Percentiles rank a stretch among this genome's conserved stretches.
Conservation (phyloP, 1,140 invertebrate species). For the Phymorhynchus buccinoides region DNA sequence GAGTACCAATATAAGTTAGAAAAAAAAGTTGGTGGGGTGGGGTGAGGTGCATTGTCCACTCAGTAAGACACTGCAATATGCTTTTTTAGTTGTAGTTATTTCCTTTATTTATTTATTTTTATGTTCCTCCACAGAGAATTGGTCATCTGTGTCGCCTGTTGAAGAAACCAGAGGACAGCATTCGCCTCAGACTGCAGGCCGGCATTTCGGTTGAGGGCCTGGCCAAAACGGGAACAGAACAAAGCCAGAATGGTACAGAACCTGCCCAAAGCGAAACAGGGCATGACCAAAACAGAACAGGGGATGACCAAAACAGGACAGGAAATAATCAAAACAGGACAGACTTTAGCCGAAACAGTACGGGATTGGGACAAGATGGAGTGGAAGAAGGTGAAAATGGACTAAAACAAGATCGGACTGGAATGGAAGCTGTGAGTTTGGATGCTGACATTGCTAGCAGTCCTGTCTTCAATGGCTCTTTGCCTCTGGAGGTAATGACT, state of each 20-base stretch:
- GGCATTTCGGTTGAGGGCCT: conserved; percentile 65
- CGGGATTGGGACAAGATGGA: conserved; percentile 16
- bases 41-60: too few species aligned
- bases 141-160: conserved; percentile 66
- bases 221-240: conserved; percentile 12
- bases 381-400: not conserved
- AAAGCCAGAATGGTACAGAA: too few species aligned
- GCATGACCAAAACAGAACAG: not conserved
- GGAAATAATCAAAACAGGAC: too few species aligned
- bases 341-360: not conserved
- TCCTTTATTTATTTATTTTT: too few species aligned
- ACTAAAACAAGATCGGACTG: not conserved
- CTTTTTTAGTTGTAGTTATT: too few species aligned
- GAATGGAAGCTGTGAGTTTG: not conserved
- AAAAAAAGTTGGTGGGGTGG: too few species aligned
- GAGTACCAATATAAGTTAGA: too few species aligned
- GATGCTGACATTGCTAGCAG: not conserved
- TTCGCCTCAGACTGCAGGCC: conserved; percentile 67
- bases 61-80: too few species aligned
- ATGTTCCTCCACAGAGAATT: conserved; percentile 58
- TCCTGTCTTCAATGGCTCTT: conserved; percentile 36
- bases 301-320: too few species aligned
- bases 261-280: too few species aligned
- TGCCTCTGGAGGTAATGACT: conserved; percentile 32
- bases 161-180: conserved; percentile 68